Base-by-base conservation (phyloP, 2,797 vertebrate species). In the Poeciliopsis infans region DNA sequence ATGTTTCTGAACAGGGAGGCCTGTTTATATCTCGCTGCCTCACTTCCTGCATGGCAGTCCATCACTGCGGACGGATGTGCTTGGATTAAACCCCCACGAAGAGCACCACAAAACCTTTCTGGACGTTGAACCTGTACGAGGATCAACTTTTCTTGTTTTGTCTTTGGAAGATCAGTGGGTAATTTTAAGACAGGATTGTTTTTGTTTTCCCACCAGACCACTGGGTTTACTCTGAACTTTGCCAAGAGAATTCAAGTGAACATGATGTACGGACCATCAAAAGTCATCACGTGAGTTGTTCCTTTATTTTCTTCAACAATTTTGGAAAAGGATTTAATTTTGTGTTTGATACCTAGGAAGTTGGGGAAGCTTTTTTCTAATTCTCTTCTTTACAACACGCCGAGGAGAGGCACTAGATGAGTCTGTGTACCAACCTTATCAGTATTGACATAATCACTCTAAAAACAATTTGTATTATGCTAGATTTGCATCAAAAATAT, bases 171-270 rank as follows among this genome's bases (percentile, higher is more conserved):
- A 20, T 33, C 31, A 33, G 6, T 2, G 47, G 45, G 2, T 61
- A 31, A 25, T 20, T 23, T 46, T 25, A 15, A 68, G 1, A 80
- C 59, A 8, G 2, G 7, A 16, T 45, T 64, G 33, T 36, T 13
- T 8, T 5, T 51, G 8, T 76, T 72, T 41, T 74, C 64, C 79
- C 92, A 81, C 86, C 90, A 99, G 98, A 95, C 84, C 39, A 98
- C 98, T 7, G 98, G 98, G 25, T 98, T 99, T 81, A 97, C 97
- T 13, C 85, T 99, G 87, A 95, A 85, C 23, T 97, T 98, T 90
- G 96, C 98, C 15, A 99, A 99, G 94, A 96, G 96, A 49, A 92
- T 99, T 46, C 98, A 99, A 91, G 72, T 98, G 77, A 99, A 99
- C 78, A 94, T 99, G 87, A 85, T 97, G 89, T 97, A 98, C 43